A percentile compares a stretch with the other conserved stretches of the same genome.
Evolutionary conservation across 1,140 invertebrate species (phyloP).

Genomic region (Pogonus chalceus): DNA sequence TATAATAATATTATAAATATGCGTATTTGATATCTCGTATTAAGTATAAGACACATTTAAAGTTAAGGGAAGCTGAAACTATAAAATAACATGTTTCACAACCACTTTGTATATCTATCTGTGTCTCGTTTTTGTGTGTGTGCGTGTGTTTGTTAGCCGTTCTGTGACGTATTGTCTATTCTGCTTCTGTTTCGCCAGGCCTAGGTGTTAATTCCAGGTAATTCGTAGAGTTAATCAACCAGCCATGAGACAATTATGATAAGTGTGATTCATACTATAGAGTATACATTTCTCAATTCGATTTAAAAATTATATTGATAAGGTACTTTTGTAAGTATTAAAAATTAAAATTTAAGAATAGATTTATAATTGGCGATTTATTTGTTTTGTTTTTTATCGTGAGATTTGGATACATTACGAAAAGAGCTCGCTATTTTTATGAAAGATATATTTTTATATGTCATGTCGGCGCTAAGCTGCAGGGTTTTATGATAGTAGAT

Average conservation of each 20-base stretch:
- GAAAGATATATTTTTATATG: constrained; percentile 6
- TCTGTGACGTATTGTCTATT: constrained; percentile 3
- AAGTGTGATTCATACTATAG: background rate
- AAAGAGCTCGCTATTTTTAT: constrained; percentile 6
- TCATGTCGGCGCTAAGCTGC: constrained; percentile 1
- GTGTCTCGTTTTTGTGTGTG: constrained; percentile 4
- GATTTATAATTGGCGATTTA: background rate
- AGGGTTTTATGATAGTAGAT: constrained; percentile 1
- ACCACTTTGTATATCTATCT: constrained; percentile 6
- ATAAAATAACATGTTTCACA: background rate
- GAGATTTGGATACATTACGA: background rate
- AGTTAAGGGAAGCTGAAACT: background rate
- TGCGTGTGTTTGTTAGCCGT: constrained; percentile 5
- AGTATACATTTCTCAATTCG: no score
- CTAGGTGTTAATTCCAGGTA: constrained; percentile 15
- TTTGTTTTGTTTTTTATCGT: background rate
- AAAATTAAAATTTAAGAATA: background rate
- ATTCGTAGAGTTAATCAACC: constrained; percentile 20
- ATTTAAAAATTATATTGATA: background rate
- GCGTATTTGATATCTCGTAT: constrained; percentile 4
- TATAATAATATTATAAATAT: background rate
- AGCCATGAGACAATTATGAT: constrained; percentile 23
- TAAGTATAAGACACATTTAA: background rate
- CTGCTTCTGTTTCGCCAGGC: constrained; percentile 3
- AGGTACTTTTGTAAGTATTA: background rate